A percentile compares a stretch with the other conserved stretches of the same genome.
Evolutionary conservation across 2,113 vertebrate species (phyloP).

Genomic region (Accipiter virgatus): DNA sequence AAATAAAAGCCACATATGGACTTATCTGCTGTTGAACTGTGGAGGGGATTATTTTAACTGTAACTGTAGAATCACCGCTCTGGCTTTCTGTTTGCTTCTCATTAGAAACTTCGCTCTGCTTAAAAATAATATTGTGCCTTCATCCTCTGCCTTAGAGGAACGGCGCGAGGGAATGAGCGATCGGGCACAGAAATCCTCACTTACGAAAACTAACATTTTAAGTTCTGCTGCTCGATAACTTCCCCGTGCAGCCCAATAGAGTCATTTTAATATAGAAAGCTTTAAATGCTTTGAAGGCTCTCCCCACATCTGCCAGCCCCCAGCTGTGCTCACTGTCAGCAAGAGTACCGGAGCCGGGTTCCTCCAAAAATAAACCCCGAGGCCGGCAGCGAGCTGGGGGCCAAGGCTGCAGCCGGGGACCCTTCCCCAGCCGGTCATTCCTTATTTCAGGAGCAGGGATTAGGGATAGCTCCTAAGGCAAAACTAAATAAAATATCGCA

Average conservation of each 20-base stretch:
- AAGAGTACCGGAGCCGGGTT: neutral
- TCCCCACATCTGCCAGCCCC: too few relatives aligned
- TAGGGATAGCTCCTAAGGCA: neutral
- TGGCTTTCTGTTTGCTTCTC: neutral
- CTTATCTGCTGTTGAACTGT: neutral
- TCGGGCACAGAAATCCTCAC: neutral
- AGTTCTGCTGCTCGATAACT: neutral
- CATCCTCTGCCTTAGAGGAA: neutral
- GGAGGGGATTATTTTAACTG: neutral
- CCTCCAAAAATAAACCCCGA: accelerated
- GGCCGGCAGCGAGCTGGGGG: accelerated
- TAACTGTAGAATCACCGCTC: neutral
- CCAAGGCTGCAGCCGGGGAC: neutral
- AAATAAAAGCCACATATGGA: neutral
- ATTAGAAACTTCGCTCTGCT: neutral
- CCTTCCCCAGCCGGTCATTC: neutral
- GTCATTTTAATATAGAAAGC: accelerated
- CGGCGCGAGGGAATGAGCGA: accelerated
- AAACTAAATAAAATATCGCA: accelerated
- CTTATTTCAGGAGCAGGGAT: neutral
- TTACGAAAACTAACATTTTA: accelerated
- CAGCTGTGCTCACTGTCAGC: neutral
- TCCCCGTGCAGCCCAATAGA: neutral
- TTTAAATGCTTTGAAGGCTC: neutral
- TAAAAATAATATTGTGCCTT: neutral